Conservation (phyloP, 2,888 invertebrate genomes). For the Trimorus sp. region DNA sequence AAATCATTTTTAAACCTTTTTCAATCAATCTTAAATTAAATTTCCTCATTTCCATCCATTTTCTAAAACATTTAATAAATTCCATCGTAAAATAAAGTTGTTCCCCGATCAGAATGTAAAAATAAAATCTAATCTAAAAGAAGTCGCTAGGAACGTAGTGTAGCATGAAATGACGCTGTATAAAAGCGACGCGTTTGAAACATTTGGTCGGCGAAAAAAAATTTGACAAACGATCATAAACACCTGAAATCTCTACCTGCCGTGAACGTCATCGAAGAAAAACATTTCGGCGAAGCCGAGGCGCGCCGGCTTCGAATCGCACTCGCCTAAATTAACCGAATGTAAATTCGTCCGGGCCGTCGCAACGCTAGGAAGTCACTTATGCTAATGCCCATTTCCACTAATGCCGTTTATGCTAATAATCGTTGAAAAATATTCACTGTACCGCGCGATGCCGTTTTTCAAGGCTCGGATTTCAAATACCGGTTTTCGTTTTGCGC, state of each 20-base stretch:
- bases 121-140: too few relatives aligned
- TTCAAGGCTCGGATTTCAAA: constrained; percentile 61
- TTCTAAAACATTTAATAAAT: too few relatives aligned
- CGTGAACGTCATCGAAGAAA: constrained; percentile 28
- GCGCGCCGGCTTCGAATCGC: constrained; percentile 37
- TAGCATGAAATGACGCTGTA: too few relatives aligned
- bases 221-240: not conserved
- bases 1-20: too few relatives aligned
- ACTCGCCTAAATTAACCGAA: constrained; percentile 43
- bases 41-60: too few relatives aligned
- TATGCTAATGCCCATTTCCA: constrained; percentile 55
- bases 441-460: constrained; percentile 58
- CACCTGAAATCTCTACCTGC: constrained; percentile 3
- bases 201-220: too few relatives aligned
- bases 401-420: constrained; percentile 62
- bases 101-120: too few relatives aligned
- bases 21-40: too few relatives aligned
- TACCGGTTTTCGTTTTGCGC: constrained; percentile 65
- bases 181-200: too few relatives aligned
- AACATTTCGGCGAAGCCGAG: constrained; percentile 21
- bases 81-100: too few relatives aligned
- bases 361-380: constrained; percentile 52
- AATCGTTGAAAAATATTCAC: constrained; percentile 53
- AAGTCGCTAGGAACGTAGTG: too few relatives aligned
- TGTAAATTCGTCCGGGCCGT: constrained; percentile 45